A percentile compares a stretch with the other conserved stretches of the same genome.
phyloP scores from a whole-genome alignment of 1,140 invertebrate species.

The Scaptomyza hsui region DNA sequence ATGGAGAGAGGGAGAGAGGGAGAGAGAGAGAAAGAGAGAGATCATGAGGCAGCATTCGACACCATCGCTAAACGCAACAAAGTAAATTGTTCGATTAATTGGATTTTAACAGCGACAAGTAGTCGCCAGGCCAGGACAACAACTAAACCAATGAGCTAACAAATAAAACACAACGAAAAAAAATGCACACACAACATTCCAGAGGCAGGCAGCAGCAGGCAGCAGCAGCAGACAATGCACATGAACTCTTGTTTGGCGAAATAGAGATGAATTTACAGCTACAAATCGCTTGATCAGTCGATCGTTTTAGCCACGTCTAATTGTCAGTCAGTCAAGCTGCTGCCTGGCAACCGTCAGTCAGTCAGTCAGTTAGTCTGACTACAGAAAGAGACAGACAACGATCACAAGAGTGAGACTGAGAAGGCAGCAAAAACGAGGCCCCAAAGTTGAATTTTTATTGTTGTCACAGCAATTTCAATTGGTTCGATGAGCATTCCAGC shows the following conservation, averaged over 20 bases:
- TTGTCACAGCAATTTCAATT: constrained; percentile 84
- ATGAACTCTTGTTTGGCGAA: constrained; percentile 67
- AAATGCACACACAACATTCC: constrained; percentile 46
- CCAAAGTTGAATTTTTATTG: constrained; percentile 84
- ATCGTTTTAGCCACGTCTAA: constrained; percentile 82
- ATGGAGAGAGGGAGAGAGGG: background rate
- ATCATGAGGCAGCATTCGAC: constrained; percentile 43
- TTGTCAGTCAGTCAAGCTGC: constrained; percentile 77
- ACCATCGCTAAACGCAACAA: constrained; percentile 80
- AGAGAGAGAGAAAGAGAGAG: too few species aligned
- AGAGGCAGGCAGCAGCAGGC: constrained; percentile 26
- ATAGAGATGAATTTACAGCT: constrained; percentile 84
- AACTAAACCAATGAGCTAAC: constrained; percentile 39
- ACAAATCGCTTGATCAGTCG: constrained; percentile 84
- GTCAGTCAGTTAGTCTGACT: background rate
- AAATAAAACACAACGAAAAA: background rate
- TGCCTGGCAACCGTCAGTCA: constrained; percentile 38
- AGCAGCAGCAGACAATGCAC: constrained; percentile 24
- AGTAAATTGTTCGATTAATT: constrained; percentile 84
- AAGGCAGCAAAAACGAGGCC: constrained; percentile 64
- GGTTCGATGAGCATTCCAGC: constrained; percentile 83
- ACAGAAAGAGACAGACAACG: background rate
- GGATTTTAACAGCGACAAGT: constrained; percentile 83
- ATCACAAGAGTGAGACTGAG: background rate
- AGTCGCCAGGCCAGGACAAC: constrained; percentile 64